Conservation (phyloP, 2,888 invertebrate genomes). For the Adela reaumurella region DNA sequence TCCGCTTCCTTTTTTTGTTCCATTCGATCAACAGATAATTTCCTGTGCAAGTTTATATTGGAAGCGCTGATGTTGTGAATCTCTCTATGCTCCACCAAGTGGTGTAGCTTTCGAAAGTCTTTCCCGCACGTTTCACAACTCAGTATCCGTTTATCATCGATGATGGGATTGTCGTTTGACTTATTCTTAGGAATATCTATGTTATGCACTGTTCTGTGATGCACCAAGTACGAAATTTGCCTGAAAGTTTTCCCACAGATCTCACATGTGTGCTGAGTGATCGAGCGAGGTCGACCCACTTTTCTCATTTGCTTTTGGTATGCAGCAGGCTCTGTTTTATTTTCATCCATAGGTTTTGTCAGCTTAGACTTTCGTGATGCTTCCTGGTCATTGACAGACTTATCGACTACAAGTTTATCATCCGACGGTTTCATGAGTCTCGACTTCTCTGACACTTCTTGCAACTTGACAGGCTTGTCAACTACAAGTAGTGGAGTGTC, state of each 20-base stretch:
- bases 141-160: constrained; percentile 24
- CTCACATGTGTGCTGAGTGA: constrained; percentile 24
- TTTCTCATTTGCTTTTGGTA: background rate
- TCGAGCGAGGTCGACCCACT: background rate
- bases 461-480: background rate
- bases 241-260: constrained; percentile 47
- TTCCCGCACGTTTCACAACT: constrained; percentile 47
- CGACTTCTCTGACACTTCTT: background rate
- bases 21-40: background rate
- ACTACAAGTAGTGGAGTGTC: background rate
- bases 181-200: constrained; percentile 22
- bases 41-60: background rate
- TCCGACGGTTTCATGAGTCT: background rate
- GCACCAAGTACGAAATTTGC: constrained; percentile 41
- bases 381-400: background rate
- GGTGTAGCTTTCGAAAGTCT: constrained; percentile 44
- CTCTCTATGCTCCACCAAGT: constrained; percentile 44
- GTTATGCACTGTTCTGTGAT: constrained; percentile 38
- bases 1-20: background rate
- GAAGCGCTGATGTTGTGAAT: constrained; percentile 27
- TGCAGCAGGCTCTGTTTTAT: background rate
- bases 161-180: constrained; percentile 18
- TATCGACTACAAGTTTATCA: background rate
- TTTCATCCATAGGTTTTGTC: background rate
- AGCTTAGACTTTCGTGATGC: background rate